phyloP scores from a whole-genome alignment of 2,888 invertebrate genomes.

The Conops quadrifasciatus region DNA sequence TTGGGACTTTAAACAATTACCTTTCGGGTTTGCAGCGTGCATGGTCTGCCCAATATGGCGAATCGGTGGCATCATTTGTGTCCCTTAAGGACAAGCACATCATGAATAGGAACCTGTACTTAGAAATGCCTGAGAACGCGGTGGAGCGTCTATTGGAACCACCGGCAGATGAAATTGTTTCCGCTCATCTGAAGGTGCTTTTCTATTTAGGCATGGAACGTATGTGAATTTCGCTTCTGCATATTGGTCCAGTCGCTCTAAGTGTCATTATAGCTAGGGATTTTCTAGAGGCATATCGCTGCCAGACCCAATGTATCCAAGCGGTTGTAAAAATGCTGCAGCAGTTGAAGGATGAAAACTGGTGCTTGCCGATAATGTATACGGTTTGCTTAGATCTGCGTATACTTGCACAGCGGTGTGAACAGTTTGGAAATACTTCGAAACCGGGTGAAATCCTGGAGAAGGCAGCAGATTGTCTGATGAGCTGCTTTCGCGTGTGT shows the following conservation, averaged over 20 bases:
- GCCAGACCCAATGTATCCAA: constrained; percentile 81
- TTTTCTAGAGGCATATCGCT: constrained; percentile 76
- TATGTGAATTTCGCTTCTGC: constrained; percentile 53
- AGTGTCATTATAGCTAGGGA: constrained; percentile 59
- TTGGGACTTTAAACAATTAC: constrained; percentile 60
- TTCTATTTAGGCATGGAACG: constrained; percentile 65
- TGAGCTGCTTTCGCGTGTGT: constrained; percentile 94
- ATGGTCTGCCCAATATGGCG: constrained; percentile 73
- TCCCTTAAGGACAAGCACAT: constrained; percentile 79
- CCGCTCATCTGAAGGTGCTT: constrained; percentile 77
- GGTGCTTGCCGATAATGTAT: constrained; percentile 95
- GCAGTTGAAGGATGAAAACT: constrained; percentile 92
- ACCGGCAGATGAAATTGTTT: constrained; percentile 80
- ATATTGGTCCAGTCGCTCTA: neutral
- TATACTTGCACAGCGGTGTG: constrained; percentile 82
- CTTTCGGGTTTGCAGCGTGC: constrained; percentile 68
- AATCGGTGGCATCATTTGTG: constrained; percentile 69
- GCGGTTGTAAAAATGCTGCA: constrained; percentile 84
- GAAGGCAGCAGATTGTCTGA: constrained; percentile 91
- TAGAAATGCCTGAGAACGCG: constrained; percentile 75
- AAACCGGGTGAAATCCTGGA: constrained; percentile 73
- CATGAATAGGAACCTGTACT: constrained; percentile 73
- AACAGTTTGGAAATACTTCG: constrained; percentile 67
- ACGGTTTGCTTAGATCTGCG: constrained; percentile 88
- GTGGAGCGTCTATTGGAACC: constrained; percentile 76